These are phyloP conservation scores for Sebastes steindachneri DNA, from an alignment of 2,797 vertebrate genomes.

Conservation along the genomic window DNA sequence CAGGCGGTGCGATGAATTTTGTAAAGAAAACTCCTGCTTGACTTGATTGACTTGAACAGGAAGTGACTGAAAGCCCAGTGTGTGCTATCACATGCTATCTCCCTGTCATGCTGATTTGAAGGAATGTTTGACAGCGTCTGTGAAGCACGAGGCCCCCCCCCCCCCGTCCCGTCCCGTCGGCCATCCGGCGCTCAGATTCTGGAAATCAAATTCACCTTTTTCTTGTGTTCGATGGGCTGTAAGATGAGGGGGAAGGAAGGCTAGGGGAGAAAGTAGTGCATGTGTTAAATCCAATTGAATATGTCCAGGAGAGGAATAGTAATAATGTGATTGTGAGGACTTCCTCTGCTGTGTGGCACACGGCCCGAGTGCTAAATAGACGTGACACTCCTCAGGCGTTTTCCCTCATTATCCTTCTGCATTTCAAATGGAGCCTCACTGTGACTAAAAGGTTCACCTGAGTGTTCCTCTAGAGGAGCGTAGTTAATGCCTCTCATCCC, in stretches of 20 bases:
- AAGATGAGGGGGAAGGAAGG: constrained; percentile 25
- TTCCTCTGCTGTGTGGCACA: constrained; percentile 42
- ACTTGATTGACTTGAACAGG: constrained; percentile 69
- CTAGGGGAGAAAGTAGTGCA: constrained; percentile 30
- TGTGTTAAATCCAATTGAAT: constrained; percentile 60
- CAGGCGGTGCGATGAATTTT: constrained; percentile 71
- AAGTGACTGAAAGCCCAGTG: constrained; percentile 53
- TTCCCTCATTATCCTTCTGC: constrained; percentile 55
- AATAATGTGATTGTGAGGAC: constrained; percentile 63
- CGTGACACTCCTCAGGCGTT: constrained; percentile 57
- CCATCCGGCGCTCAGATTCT: constrained; percentile 27
- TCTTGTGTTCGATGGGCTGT: constrained; percentile 40
- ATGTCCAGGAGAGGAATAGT: constrained; percentile 41
- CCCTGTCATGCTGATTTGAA: constrained; percentile 51
- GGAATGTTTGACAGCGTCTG: constrained; percentile 54
- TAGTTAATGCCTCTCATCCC: constrained; percentile 8
- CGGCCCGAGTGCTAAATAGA: constrained; percentile 54
- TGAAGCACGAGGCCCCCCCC: constrained; percentile 16
- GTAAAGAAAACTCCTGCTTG: constrained; percentile 52
- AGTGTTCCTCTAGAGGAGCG: constrained; percentile 20
- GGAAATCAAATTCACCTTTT: constrained; percentile 50
- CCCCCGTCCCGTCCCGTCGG: constrained; percentile 28
- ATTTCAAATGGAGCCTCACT: constrained; percentile 48
- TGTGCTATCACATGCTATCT: constrained; percentile 37
- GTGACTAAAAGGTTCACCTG: constrained; percentile 46